These are phyloP conservation scores for Aulostomus chinensis DNA, from an alignment of 2,797 vertebrate genomes.

Conservation along the genomic window DNA sequence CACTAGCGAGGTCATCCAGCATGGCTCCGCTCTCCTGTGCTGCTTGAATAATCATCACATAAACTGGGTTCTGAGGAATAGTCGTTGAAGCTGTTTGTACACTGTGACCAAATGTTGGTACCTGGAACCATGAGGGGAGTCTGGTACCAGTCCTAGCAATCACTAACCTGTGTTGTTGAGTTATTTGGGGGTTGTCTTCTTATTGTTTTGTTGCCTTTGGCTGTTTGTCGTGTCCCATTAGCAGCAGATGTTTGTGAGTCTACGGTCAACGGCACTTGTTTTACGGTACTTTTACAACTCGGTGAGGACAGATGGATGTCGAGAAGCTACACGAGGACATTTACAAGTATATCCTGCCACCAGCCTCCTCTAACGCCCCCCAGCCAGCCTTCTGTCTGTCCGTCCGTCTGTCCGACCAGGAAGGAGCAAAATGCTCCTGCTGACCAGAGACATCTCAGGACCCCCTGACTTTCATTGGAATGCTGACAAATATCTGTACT, in stretches of 20 bases:
- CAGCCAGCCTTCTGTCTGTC: neutral
- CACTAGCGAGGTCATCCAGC: no score
- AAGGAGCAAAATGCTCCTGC: conserved; percentile 36
- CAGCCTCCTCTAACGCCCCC: conserved; percentile 47
- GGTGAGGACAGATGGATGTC: conserved; percentile 59
- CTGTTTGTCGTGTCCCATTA: conserved; percentile 42
- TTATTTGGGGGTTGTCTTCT: no score
- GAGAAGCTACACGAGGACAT: conserved; percentile 54
- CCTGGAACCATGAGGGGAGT: no score
- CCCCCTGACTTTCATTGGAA: conserved; percentile 21
- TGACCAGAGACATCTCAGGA: conserved; percentile 22
- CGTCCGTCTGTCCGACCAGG: conserved; percentile 8
- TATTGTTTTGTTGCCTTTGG: conserved; percentile 41
- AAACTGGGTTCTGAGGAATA: no score
- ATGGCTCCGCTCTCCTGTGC: no score
- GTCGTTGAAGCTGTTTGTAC: no score
- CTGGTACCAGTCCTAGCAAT: no score
- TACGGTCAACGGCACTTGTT: conserved; percentile 30
- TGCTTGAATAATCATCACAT: no score
- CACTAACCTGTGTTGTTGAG: no score
- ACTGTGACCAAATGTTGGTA: no score
- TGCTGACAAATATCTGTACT: no score
- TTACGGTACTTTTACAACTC: conserved; percentile 63
- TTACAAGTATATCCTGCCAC: conserved; percentile 62
- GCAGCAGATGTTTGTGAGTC: conserved; percentile 57